phyloP scores from a whole-genome alignment of 2,888 invertebrate species.

The Rapana venosa region DNA sequence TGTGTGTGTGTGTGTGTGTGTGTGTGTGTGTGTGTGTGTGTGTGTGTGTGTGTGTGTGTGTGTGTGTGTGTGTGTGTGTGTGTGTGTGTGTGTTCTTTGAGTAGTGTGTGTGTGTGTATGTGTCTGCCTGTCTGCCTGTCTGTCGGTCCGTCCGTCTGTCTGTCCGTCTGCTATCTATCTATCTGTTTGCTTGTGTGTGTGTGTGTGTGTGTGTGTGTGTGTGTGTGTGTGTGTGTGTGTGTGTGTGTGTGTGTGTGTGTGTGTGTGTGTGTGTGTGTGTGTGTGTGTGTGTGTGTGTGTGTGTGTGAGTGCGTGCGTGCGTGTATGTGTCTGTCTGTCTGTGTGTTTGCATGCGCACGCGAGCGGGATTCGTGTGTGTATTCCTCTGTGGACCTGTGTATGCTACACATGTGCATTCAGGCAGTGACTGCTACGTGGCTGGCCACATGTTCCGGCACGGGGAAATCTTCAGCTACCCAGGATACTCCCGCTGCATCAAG shows the following conservation, averaged over 20 bases:
- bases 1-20: too few species aligned
- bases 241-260: too few species aligned
- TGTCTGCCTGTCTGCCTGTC: background rate
- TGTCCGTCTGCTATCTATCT: background rate
- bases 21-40: background rate
- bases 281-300: too few species aligned
- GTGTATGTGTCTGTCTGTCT: background rate
- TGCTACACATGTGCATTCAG: background rate
- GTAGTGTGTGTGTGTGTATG: too few species aligned
- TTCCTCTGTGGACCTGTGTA: background rate
- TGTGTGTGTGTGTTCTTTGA: too few species aligned
- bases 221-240: too few species aligned
- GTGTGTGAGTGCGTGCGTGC: too few species aligned
- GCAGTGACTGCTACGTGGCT: background rate
- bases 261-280: too few species aligned
- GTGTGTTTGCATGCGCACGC: background rate
- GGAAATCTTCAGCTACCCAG: slow-evolving; percentile 5
- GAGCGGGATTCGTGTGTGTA: background rate
- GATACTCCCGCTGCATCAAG: slow-evolving; percentile 2
- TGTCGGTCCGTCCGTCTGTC: background rate
- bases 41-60: background rate
- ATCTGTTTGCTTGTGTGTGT: background rate
- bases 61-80: background rate
- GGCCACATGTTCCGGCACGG: background rate
- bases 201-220: too few species aligned